Base-by-base conservation (phyloP, 1,140 invertebrate species). In the Cydia strobilella region DNA sequence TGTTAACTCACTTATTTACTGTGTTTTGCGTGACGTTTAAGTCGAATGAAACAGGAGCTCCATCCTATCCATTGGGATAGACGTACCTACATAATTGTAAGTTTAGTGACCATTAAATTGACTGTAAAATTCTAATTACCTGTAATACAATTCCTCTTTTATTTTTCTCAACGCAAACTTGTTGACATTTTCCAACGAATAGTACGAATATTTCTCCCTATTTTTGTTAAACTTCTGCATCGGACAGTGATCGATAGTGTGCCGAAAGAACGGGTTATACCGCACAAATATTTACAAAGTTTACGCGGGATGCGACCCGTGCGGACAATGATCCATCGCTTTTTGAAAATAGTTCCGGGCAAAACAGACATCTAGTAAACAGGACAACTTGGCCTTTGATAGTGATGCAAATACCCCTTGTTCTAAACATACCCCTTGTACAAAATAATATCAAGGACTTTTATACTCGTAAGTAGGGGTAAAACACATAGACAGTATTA, bases 201-300 rank as follows among this genome's bases (percentile, higher is more conserved):
- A 59, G 18, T 59, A 20, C 7, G 75, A 80, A 79, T 80, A 81
- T 78, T 78, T 75, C 73, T 69, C 72, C 77, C 71, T 75, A 80
- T 79, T 80, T 79, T 81, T 83, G 81, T 84, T 82, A 79, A 81
- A 79, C 77, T 81, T 80, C 80, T 83, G 83, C 77, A 76, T 79
- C 63, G 74, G 84, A 86, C 84, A 80, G 76, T 86, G 84, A 86
- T 84, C 81, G 81, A 86, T 86, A 77, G 80, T 78, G 72, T 74
- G 75, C 75, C 78, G 75, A 81, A 84, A 79, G 83, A 86, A 84
- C 78, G 80, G 80, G 83, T 84, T 84, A 77, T 74, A 75, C 73
- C 76, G 65, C 71, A 77, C 79, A 81, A 82, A 84, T 86, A 84
- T 84, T 86, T 86, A 82, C 80, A 77, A 81, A 81, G 79, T 74